Percentiles rank a stretch among this genome's conserved stretches.
Evolutionary conservation across 2,888 invertebrate species (phyloP).

Genomic region (Caprella mutica): DNA sequence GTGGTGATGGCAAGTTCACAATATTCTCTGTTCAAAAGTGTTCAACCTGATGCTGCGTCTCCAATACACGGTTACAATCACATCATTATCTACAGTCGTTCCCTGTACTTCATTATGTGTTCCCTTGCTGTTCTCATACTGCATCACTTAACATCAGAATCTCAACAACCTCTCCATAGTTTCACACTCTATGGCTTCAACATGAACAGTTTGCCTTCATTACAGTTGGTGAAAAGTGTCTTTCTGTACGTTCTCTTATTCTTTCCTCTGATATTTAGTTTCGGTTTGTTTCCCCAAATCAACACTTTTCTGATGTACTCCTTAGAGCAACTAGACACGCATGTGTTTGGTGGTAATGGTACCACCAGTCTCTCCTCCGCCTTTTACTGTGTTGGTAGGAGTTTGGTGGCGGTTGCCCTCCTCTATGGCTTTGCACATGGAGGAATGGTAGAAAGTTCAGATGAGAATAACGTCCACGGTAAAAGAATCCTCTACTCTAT

Average conservation of each 20-base stretch:
- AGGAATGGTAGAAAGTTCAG: slow-evolving; percentile 47
- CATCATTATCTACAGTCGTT: slow-evolving; percentile 73
- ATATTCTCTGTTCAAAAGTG: slow-evolving; percentile 91
- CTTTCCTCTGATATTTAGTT: slow-evolving; percentile 85
- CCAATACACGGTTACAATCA: slow-evolving; percentile 97
- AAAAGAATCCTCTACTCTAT: slow-evolving; percentile 90
- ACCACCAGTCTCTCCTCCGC: slow-evolving; percentile 72
- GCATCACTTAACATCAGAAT: slow-evolving; percentile 17
- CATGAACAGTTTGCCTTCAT: slow-evolving; percentile 51
- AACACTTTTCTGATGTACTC: slow-evolving; percentile 93
- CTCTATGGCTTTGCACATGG: slow-evolving; percentile 80
- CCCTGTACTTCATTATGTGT: slow-evolving; percentile 37
- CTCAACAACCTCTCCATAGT: slow-evolving; percentile 27
- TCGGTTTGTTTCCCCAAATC: slow-evolving; percentile 90
- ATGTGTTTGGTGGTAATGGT: slow-evolving; percentile 74
- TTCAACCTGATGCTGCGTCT: slow-evolving; percentile 96
- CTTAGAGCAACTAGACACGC: slow-evolving; percentile 68
- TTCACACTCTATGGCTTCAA: slow-evolving; percentile 42
- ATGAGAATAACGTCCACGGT: slow-evolving; percentile 41
- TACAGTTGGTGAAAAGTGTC: slow-evolving; percentile 58
- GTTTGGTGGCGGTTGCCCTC: slow-evolving; percentile 62
- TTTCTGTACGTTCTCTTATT: slow-evolving; percentile 68
- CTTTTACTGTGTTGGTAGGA: slow-evolving; percentile 67
- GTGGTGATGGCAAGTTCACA: slow-evolving; percentile 97
- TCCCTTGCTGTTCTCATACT: slow-evolving; percentile 39